Base-by-base conservation (phyloP, 30 jellyfish, hydroid and myxozoan genomes). In the Hydra vulgaris region DNA sequence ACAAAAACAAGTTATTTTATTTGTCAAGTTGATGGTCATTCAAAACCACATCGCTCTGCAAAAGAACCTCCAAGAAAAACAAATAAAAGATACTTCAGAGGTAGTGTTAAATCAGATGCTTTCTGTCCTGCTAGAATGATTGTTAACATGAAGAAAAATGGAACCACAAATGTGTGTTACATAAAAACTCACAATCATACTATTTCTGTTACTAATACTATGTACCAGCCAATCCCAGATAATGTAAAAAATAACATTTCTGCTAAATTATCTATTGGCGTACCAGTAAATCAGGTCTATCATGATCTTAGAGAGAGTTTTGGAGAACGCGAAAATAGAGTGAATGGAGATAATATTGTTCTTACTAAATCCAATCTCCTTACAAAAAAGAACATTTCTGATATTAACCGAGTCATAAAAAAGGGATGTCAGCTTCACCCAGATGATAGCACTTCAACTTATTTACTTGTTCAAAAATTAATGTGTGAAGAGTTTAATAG, bases 91-190 rank as follows among this genome's bases (percentile, higher is more conserved):
- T 21, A 53, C 27, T 25, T 73, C 25, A 26, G 70, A 26, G 89
- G 89, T 25, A 74, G 53, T 25, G 89, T 82, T 20, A 82, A 82
- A 82, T 40, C 89, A 7, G 54, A 54, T 53, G 81, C 66, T 54
- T 66, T 82, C 61, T 82, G 89, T 27, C 89, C 89, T 55, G 82
- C 88, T 4, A 61, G 89, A n/a, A 72, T n/a, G n/a, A n/a, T n/a
- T n/a, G n/a, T n/a, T n/a, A n/a, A n/a, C n/a, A n/a, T n/a, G n/a
- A n/a, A n/a, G n/a, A n/a, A n/a, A n/a, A n/a, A n/a, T 19, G 81
- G 81, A 20, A 54, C 21, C 21, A 55, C 70, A 40, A 67, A 82
- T 24, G 69, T 82, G 20, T 25, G 72, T 7, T 82, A 82, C 69
- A 74, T 82, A 1, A 74, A 66, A 18, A 18, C 88, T 20, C 89